These are phyloP conservation scores for Myrmophylax atrothorax DNA, from an alignment of 2,113 vertebrate species.

Conservation along the genomic window DNA sequence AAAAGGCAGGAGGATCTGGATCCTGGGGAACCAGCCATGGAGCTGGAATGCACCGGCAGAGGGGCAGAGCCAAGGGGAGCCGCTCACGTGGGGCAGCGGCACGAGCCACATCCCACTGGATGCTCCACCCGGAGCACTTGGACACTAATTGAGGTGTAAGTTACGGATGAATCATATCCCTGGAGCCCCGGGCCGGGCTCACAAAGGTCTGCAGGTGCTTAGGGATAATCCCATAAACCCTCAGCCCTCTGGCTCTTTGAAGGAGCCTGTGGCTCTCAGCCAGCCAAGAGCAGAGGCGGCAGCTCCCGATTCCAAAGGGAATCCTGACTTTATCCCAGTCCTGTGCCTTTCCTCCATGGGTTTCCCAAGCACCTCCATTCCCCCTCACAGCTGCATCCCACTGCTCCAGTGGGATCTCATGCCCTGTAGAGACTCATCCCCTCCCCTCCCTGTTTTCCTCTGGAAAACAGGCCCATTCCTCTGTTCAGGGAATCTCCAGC, in stretches of 20 bases:
- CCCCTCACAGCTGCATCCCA: constrained; percentile 2
- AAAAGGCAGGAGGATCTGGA: not conserved
- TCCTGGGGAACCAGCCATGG: not conserved
- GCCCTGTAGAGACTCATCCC: not conserved
- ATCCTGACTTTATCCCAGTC: not conserved
- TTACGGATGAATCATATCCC: not conserved
- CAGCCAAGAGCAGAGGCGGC: not conserved
- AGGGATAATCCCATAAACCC: constrained; percentile 31
- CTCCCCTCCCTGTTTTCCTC: not conserved
- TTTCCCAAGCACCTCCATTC: constrained; percentile 7
- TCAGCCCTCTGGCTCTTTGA: not conserved
- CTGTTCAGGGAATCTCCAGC: not conserved
- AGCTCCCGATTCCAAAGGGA: not conserved
- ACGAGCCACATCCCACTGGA: not conserved
- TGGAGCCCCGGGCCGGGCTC: fast-evolving
- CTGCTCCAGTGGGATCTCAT: constrained; percentile 23
- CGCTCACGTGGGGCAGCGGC: fast-evolving
- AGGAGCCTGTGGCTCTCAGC: not conserved
- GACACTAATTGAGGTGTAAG: not conserved
- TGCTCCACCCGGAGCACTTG: not conserved
- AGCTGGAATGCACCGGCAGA: fast-evolving
- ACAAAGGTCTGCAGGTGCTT: constrained; percentile 60
- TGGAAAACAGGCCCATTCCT: constrained; percentile 54
- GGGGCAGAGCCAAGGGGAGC: not conserved
- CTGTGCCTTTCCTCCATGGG: not conserved